Evolutionary conservation across 2,888 invertebrate species (phyloP).

Genomic region (Nomada fucata): DNA sequence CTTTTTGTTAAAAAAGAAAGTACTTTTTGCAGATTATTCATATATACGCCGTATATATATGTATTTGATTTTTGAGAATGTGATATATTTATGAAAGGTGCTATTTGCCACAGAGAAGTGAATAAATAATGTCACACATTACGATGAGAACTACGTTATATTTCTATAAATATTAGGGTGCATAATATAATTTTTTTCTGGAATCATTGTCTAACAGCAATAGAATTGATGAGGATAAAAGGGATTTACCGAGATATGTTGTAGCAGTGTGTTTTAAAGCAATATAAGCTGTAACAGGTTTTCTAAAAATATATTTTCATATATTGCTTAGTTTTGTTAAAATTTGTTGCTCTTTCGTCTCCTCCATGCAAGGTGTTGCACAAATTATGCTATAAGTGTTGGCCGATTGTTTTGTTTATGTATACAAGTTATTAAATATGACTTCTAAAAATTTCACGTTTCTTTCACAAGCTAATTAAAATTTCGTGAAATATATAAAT

Average conservation of each 20-base stretch:
- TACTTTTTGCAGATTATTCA: conserved; percentile 2
- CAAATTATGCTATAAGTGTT: conserved; percentile 19
- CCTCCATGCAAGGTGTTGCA: conserved; percentile 12
- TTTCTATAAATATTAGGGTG: not conserved
- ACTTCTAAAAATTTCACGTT: conserved; percentile 1
- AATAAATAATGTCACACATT: conserved; percentile 39
- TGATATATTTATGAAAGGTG: not conserved
- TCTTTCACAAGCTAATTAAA: conserved; percentile 19
- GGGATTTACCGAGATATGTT: not conserved
- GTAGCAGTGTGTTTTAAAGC: not conserved
- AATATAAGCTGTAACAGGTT: not conserved
- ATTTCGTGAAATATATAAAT: conserved; percentile 12
- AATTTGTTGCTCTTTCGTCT: conserved; percentile 18
- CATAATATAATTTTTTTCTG: not conserved
- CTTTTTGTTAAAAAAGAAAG: not conserved
- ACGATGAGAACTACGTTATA: not conserved
- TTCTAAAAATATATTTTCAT: not conserved
- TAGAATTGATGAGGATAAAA: not conserved
- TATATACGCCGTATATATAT: not conserved
- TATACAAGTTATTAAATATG: conserved; percentile 4
- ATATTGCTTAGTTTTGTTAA: conserved; percentile 8
- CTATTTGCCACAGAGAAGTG: conserved; percentile 1
- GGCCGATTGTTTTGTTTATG: conserved; percentile 21
- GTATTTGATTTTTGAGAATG: not conserved
- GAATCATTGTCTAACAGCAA: too few species aligned